A percentile compares a stretch with the other conserved stretches of the same genome.
Evolutionary conservation across 2,797 vertebrate species (phyloP).

Genomic region (Acridotheres tristis): DNA sequence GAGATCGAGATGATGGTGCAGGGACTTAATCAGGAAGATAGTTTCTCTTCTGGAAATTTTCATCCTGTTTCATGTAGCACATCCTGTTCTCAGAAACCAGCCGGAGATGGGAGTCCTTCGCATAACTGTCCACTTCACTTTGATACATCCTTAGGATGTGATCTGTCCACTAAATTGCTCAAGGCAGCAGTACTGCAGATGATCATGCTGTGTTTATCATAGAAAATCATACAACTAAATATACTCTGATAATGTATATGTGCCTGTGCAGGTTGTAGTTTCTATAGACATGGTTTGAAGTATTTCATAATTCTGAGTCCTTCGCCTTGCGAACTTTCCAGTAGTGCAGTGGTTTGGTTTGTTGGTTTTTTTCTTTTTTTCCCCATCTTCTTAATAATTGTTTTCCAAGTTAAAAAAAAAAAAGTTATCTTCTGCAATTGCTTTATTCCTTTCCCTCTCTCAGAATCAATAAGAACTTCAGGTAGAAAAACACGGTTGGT

Average conservation of each 20-base stretch:
- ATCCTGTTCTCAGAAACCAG: background rate
- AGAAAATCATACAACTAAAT: background rate
- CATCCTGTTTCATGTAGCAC: background rate
- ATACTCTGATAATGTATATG: background rate
- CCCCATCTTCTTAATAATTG: rapidly evolving
- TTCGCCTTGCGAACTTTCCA: background rate
- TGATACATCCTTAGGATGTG: background rate
- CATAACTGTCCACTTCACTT: background rate
- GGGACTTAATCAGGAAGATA: background rate
- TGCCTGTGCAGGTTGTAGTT: background rate
- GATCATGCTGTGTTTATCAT: background rate
- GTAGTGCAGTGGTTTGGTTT: background rate
- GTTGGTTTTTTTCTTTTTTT: background rate
- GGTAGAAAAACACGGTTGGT: background rate
- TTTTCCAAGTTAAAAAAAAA: background rate
- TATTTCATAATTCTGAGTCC: background rate
- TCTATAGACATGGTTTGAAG: background rate
- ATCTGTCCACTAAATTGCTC: background rate
- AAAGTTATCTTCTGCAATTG: background rate
- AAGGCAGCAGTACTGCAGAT: background rate
- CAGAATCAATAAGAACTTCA: background rate
- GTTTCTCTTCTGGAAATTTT: background rate
- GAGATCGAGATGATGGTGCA: background rate
- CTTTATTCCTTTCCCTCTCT: background rate
- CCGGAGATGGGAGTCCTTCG: background rate